Base-by-base conservation (phyloP, 2,113 vertebrate species). In the Thymallus thymallus region DNA sequence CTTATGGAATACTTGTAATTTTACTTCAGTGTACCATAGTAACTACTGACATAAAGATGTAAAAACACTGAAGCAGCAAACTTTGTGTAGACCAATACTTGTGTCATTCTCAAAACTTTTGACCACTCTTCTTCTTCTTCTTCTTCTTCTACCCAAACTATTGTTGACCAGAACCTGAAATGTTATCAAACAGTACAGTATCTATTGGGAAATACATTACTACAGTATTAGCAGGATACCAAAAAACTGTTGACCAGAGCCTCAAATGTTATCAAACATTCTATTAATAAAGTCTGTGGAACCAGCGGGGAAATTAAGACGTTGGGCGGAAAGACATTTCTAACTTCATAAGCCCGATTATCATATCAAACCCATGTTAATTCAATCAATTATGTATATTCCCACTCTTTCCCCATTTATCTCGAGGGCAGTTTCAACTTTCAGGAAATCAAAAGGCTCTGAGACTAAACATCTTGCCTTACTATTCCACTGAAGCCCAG, bases 381-480 rank as follows among this genome's bases (percentile, higher is more conserved):
- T 91, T 88, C 82, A 71, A 89, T 90, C 85, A 85, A 87, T 85
- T 82, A 85, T 74, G 78, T 80, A 89, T 78, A 90, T 82, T 77
- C 24, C 0, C 6, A 9, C 9, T 61, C 45, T 69, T 64, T 67
- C 51, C 51, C 22, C 76, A 79, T 76, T 75, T 67, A 84, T 89
- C 86, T 88, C 84, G 63, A 51, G 46, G 85, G 80, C 78, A 82
- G 85, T 91, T 91, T 87, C 77, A 85, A 82, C 83, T 89, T 87
- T 74, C 77, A 90, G 80, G 78, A 91, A 91, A 90, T 91, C 87
- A 91, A 89, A 90, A 86, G 88, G 70, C 81, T 76, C 20, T 4
- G 74, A 84, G 84, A 89, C 81, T 84, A 86, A 84, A 86, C 69
- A 84, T 77, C 72, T 82, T 76, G 68, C 79, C 71, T 89, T 86